Evolutionary conservation across 2,888 invertebrate species (phyloP).

Genomic region (Lithophane socia): DNA sequence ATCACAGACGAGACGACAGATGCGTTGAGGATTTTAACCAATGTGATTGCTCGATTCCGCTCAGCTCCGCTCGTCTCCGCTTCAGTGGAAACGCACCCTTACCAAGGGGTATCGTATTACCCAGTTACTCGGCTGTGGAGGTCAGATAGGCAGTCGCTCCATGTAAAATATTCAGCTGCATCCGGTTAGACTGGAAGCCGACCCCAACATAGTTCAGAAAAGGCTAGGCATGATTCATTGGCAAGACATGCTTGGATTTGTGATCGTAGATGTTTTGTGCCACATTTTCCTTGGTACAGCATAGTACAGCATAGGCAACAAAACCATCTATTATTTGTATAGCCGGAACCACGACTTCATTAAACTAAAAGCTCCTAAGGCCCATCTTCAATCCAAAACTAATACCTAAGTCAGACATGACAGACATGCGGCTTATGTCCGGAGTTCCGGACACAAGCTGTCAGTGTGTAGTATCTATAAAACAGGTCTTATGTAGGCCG

Average conservation of each 20-base stretch:
- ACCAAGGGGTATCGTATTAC: no score
- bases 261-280: not conserved
- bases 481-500: constrained; percentile 33
- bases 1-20: no score
- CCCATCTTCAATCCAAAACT: not conserved
- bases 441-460: not conserved
- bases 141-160: no score
- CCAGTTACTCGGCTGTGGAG: no score
- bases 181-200: no score
- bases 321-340: not conserved
- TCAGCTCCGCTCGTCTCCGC: no score
- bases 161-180: no score
- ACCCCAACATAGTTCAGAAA: no score
- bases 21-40: no score
- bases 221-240: no score
- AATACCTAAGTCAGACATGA: not conserved
- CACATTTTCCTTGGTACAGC: not conserved
- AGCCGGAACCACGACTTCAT: not conserved
- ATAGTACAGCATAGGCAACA: not conserved
- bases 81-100: no score
- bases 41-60: no score
- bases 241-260: not conserved
- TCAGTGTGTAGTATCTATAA: constrained; percentile 17
- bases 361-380: not conserved
- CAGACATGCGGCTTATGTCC: not conserved